Percentiles rank a stretch among this genome's conserved stretches.
These are phyloP conservation scores for Cuniculus paca DNA, from an alignment of 2,797 vertebrate species.

Conservation along the genomic window DNA sequence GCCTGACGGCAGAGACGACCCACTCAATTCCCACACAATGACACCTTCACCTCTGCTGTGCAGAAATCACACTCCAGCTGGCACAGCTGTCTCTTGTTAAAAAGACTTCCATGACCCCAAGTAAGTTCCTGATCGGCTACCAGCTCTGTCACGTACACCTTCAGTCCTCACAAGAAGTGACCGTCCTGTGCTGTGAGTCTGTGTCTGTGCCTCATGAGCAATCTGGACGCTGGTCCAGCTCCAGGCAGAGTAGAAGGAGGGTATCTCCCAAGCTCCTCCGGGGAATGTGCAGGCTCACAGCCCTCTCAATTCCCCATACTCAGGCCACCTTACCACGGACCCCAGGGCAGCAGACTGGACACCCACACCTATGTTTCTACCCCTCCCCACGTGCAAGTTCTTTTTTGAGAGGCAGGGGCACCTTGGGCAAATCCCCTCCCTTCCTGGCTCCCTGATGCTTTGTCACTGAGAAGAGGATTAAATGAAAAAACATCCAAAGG, in stretches of 20 bases:
- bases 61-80: neutral
- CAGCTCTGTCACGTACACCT: too few species aligned
- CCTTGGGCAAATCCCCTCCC: neutral
- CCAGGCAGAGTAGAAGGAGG: neutral
- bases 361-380: rapidly evolving
- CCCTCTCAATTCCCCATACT: neutral
- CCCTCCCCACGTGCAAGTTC: neutral
- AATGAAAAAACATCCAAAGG: neutral
- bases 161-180: neutral
- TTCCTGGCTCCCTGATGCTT: neutral
- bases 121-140: neutral
- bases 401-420: neutral
- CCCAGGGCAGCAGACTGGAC: neutral
- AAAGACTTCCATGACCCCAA: neutral
- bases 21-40: neutral
- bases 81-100: neutral
- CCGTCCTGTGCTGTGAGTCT: neutral
- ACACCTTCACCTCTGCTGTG: too few species aligned
- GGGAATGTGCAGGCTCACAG: neutral
- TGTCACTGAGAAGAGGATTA: neutral
- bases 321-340: neutral
- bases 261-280: neutral
- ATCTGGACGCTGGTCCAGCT: neutral
- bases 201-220: neutral
- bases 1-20: neutral